Conservation (phyloP, 2,888 invertebrate genomes). For the Malacosoma neustria region DNA sequence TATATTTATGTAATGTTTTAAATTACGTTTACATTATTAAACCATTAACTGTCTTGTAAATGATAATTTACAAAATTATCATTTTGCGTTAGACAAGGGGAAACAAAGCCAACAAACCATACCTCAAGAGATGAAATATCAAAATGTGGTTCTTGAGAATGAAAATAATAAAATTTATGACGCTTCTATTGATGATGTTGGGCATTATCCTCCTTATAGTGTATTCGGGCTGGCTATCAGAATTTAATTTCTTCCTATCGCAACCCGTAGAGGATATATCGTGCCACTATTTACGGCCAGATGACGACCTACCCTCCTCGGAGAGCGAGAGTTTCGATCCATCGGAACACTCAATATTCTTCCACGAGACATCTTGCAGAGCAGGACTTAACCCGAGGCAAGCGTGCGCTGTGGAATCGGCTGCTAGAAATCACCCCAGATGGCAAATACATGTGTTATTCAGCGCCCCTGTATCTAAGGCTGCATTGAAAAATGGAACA, state of each 20-base stretch:
- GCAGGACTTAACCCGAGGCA: constrained; percentile 71
- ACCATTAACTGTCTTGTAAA: too few relatives aligned
- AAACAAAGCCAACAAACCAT: too few relatives aligned
- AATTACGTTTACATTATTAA: too few relatives aligned
- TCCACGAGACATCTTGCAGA: constrained; percentile 79
- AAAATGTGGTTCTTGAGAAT: not conserved
- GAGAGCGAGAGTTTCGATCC: not conserved
- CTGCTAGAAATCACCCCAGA: constrained; percentile 75
- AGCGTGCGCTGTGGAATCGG: constrained; percentile 81
- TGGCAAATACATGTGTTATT: constrained; percentile 73
- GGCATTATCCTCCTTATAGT: not conserved
- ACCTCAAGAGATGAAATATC: not conserved
- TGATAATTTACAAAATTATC: too few relatives aligned
- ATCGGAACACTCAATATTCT: constrained; percentile 70
- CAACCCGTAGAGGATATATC: not conserved
- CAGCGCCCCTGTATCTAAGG: constrained; percentile 5
- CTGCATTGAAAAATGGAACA: not conserved
- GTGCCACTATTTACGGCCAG: not conserved
- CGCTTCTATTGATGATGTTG: not conserved
- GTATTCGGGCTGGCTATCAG: not conserved
- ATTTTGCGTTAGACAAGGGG: too few relatives aligned
- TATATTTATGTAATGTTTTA: too few relatives aligned
- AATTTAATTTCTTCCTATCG: not conserved
- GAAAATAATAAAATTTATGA: not conserved
- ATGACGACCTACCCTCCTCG: not conserved